Conservation (phyloP, 2,113 vertebrate species). For the Stegostoma tigrinum region DNA sequence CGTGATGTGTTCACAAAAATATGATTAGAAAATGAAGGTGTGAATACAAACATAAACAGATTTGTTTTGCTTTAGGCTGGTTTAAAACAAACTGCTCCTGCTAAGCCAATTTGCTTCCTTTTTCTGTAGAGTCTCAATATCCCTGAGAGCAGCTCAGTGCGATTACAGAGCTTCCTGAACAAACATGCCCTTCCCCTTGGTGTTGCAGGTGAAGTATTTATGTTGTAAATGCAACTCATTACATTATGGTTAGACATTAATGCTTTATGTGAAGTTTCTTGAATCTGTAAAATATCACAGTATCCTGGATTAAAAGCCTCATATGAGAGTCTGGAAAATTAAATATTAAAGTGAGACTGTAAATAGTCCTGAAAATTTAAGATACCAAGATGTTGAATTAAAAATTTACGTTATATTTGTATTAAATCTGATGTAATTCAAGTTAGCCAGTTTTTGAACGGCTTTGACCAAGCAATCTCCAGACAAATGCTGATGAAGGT, state of each 20-base stretch:
- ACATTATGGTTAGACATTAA: not conserved
- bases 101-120: not conserved
- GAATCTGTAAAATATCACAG: not conserved
- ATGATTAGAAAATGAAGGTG: not conserved
- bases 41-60: not conserved
- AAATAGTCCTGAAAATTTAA: not conserved
- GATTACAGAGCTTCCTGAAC: constrained; percentile 77
- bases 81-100: not conserved
- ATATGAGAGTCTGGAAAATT: not conserved
- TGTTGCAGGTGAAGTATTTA: constrained; percentile 59
- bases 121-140: not conserved
- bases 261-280: not conserved
- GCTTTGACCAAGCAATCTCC: not conserved
- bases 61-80: not conserved
- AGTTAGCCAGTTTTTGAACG: not conserved
- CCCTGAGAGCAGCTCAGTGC: constrained; percentile 51
- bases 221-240: not conserved
- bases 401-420: not conserved
- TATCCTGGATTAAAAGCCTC: not conserved
- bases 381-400: not conserved
- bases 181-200: constrained; percentile 64
- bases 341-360: not conserved
- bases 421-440: not conserved
- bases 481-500: not conserved
- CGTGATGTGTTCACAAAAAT: not conserved